A percentile compares a stretch with the other conserved stretches of the same genome.
Conservation (phyloP, 2,888 invertebrate species). For the Eilema sororculum region DNA sequence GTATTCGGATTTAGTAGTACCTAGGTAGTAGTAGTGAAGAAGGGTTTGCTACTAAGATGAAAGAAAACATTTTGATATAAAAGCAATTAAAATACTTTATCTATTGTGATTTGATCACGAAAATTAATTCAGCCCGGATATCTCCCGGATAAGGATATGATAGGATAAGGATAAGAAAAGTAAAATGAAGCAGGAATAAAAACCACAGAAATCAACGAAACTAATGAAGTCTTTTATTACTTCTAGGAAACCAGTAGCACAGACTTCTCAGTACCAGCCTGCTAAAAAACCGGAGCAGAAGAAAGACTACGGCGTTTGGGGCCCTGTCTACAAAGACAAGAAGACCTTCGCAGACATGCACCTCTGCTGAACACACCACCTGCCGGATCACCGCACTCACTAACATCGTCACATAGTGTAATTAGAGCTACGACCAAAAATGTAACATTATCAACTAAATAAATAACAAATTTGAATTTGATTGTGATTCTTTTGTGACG, state of each 20-base stretch:
- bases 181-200: no score
- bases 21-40: no score
- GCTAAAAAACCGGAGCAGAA: constrained; percentile 76
- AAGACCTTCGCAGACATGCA: constrained; percentile 91
- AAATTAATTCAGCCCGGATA: no score
- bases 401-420: constrained; percentile 59
- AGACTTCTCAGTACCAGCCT: constrained; percentile 70
- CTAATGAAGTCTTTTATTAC: background rate
- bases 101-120: no score
- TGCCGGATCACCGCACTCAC: constrained; percentile 64
- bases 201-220: background rate
- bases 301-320: constrained; percentile 89
- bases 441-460: constrained; percentile 48
- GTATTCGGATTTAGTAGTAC: no score
- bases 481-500: constrained; percentile 58
- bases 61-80: no score
- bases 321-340: constrained; percentile 91
- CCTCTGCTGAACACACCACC: constrained; percentile 79
- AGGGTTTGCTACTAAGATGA: no score
- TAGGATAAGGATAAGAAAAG: background rate
- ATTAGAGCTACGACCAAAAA: constrained; percentile 59
- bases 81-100: no score
- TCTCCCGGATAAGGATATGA: no score
- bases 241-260: constrained; percentile 70
- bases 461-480: constrained; percentile 47